Base-by-base conservation (phyloP, 2,888 invertebrate genomes). In the Napeogenes sylphis region DNA sequence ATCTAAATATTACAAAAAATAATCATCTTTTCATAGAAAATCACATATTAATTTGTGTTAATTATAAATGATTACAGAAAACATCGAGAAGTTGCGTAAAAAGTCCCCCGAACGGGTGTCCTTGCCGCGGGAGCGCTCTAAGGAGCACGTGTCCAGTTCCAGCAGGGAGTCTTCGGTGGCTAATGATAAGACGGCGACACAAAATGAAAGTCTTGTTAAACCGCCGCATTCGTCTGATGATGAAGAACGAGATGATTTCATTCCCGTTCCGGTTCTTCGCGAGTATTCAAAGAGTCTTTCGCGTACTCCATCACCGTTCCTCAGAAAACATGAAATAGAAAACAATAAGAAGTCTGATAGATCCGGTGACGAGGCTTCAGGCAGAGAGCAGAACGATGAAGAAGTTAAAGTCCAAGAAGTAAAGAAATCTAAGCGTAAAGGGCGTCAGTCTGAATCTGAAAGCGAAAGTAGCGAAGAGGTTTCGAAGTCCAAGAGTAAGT, bases 281-380 rank as follows among this genome's bases (percentile, higher is more conserved):
- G 88, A 94, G 78, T 94, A 93, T 80, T 94, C 94, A 32, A 92
- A 92, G 79, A 96, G 96, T 76, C 90, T 96, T 54, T 96, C 96
- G n/a, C 92, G 96, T 68, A 96, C 96, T 0, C 96, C 96, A 13
- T 96, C 96, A 14, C 96, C 96, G 54, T 96, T 96, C 83, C 93
- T 96, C 67, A 94, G 94, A 73, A 92, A 92, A 71, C 91, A 92
- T 69, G 93, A 93, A 79, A 91, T 92, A 56, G 93, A 87, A 65
- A 80, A 73, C 58, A 77, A 77, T 74, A 84, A 92, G 80, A 90
- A 87, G 73, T 74, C 84, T 2, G 82, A 90, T 61, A 80, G 84
- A 69, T 87, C 88, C n/a, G 84, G 80, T 14, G 84, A 89, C 71
- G 81, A 92, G 73, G 80, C 84, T 65, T 79, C 91, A 68, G 75